Evolutionary conservation across 2,113 vertebrate genomes (phyloP), one percentile per base, ranked within the genome.

Genomic region (Thymallus thymallus): DNA sequence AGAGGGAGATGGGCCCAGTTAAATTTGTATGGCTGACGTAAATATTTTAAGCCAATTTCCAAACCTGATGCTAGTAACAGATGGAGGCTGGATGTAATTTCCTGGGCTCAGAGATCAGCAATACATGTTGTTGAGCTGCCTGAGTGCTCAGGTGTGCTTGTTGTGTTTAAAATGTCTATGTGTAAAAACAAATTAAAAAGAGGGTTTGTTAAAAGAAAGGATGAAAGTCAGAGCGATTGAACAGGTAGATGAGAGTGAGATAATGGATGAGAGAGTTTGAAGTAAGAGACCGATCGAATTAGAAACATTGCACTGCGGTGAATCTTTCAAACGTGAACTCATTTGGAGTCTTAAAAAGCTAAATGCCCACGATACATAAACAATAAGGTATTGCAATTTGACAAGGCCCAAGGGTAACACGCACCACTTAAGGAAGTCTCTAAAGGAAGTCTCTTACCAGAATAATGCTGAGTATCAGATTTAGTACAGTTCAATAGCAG

Each of bases 401-500:
- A 60, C n/a, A n/a, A n/a, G 18, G n/a, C 56, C 56, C 5, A 6
- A 60, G 3, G 56, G 56, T 60, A 60, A n/a, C 48, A 6, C 13
- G 6, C n/a, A 60, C 5, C 56, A 23, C 56, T 60, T 9, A 22
- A 6, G 56, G 35, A 41, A 18, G 56, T 60, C 56, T 60, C n/a
- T 22, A n/a, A 22, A 6, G 56, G 35, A 41, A 18, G 56, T 60
- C 56, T 60, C n/a, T 22, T 22, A 23, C 20, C 56, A 22, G 56
- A n/a, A 60, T n/a, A 51, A 51, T 51, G 48, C 48, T 51, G 48
- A 51, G 48, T 51, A 16, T 51, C 48, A 51, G 48, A 18, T 51
- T 51, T 51, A 51, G n/a, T 60, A 22, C 20, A 60, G 65, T 65
- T 68, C 29, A 74, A 51, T 35, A 68, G 71, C 58, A 56, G 48